phyloP scores from a whole-genome alignment of 2,113 vertebrate species.

The Myiozetetes cayanensis region DNA sequence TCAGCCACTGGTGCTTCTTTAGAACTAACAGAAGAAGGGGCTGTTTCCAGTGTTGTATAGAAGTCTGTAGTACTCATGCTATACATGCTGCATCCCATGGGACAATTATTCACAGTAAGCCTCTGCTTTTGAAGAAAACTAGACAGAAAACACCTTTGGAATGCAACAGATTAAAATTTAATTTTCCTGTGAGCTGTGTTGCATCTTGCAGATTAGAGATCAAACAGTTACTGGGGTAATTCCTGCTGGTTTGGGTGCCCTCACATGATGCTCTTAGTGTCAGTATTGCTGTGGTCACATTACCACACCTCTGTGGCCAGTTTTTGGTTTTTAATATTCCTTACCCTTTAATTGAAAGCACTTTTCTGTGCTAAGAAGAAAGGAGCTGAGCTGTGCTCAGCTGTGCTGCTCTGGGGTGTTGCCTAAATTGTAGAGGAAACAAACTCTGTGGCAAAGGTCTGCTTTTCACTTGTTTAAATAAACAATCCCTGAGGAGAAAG shows the following conservation, averaged over 20 bases:
- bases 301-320: neutral
- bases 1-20: neutral
- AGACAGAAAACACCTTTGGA: neutral
- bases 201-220: neutral
- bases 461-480: neutral
- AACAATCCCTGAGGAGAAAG: neutral
- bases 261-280: neutral
- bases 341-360: neutral
- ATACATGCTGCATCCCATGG: neutral
- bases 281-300: neutral
- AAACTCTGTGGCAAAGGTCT: neutral
- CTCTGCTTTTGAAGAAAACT: neutral
- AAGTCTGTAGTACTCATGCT: neutral
- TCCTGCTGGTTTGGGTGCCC: neutral
- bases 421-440: neutral
- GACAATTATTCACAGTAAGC: neutral
- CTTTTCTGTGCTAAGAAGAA: neutral
- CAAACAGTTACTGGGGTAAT: neutral
- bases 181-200: neutral
- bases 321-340: neutral
- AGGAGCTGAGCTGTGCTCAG: neutral
- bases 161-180: neutral
- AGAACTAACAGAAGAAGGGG: neutral
- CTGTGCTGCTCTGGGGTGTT: neutral
- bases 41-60: neutral